phyloP scores from a whole-genome alignment of 2,888 invertebrate genomes.

The Caenorhabditis uteleia region DNA sequence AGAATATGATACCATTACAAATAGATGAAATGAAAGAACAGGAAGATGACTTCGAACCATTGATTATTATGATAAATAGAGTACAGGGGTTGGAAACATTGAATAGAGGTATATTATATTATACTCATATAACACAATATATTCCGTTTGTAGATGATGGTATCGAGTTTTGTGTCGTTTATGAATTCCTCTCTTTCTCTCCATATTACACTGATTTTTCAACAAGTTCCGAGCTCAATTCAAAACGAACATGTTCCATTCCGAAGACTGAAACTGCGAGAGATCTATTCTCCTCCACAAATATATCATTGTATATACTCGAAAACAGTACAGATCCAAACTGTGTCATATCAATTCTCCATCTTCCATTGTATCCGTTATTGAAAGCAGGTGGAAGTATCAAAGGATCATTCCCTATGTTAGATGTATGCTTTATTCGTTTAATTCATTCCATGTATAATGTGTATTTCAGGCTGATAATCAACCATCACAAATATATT shows the following conservation, averaged over 20 bases:
- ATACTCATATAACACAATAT: too few species aligned
- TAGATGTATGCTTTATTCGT: conserved; percentile 11
- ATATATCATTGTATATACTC: conserved; percentile 50
- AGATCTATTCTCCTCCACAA: conserved; percentile 11
- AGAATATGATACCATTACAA: conserved; percentile 24
- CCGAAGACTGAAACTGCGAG: conserved; percentile 24
- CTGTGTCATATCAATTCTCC: conserved; percentile 38
- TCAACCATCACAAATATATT: conserved; percentile 1
- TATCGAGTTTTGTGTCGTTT: conserved; percentile 38
- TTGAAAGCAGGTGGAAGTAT: conserved; percentile 50
- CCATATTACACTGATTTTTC: conserved; percentile 50
- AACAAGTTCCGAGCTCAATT: conserved; percentile 18
- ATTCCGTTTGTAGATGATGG: not conserved
- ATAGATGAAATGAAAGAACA: conserved; percentile 7
- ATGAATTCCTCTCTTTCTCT: conserved; percentile 51
- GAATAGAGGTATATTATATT: conserved; percentile 5
- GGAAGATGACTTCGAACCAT: conserved; percentile 9
- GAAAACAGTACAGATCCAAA: conserved; percentile 35
- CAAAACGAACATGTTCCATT: conserved; percentile 21
- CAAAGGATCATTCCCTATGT: conserved; percentile 54
- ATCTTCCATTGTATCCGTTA: conserved; percentile 51
- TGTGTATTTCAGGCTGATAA: conserved; percentile 4
- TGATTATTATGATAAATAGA: conserved; percentile 31
- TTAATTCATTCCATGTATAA: too few species aligned
- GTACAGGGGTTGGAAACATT: conserved; percentile 14